Conservation (phyloP, 2,797 vertebrate species). For the Rachycentron canadum region DNA sequence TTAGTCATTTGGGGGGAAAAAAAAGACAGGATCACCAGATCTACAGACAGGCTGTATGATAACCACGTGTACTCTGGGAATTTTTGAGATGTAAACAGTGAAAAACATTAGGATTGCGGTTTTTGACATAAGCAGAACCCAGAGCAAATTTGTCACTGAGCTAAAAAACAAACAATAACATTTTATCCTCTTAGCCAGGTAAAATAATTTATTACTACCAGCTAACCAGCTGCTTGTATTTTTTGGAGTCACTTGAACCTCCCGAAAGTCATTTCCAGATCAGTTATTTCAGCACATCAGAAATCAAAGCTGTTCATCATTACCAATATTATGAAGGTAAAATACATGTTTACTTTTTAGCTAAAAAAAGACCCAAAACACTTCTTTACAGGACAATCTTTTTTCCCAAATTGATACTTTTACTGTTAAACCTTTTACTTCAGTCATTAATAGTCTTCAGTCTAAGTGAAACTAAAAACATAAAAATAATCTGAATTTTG, state of each 20-base stretch:
- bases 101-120: background rate
- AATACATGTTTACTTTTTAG: background rate
- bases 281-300: background rate
- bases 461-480: background rate
- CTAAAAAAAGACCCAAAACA: background rate
- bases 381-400: background rate
- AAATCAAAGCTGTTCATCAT: background rate
- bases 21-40: background rate
- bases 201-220: background rate
- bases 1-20: background rate
- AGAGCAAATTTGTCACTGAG: background rate
- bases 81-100: background rate
- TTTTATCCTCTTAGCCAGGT: background rate
- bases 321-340: background rate
- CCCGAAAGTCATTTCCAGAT: background rate
- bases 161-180: background rate
- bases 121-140: background rate
- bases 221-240: background rate
- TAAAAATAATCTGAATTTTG: background rate
- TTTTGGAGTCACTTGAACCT: background rate
- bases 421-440: background rate
- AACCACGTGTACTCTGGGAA: background rate
- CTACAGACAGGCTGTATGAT: background rate
- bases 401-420: background rate
- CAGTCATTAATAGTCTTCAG: background rate